Percentiles rank a stretch among this genome's conserved stretches.
Conservation (phyloP, 2,113 vertebrate genomes). For the Falcunculus frontatus region DNA sequence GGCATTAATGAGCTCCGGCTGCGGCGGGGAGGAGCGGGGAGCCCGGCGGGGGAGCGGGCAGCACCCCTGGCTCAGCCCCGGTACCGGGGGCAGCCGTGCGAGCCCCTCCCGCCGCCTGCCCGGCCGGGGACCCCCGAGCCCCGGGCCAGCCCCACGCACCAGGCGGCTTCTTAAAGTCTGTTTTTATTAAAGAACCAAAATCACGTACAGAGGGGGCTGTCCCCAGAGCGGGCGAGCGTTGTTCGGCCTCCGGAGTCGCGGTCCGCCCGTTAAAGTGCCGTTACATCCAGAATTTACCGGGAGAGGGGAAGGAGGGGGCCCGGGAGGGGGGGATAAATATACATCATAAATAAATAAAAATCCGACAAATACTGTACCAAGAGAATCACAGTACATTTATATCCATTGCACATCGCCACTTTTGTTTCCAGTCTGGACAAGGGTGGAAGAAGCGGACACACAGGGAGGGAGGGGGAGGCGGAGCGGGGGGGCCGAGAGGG, state of each 20-base stretch:
- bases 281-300: conserved; percentile 55
- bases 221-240: conserved; percentile 60
- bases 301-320: not conserved
- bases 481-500: not conserved
- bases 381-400: conserved; percentile 82
- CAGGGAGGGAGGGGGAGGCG: not conserved
- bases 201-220: conserved; percentile 65
- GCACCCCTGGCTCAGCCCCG: not conserved
- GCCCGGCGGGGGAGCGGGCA: not conserved
- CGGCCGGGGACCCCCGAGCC: not conserved
- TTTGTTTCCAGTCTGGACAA: conserved; percentile 69
- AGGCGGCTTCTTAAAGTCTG: conserved; percentile 1
- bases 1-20: conserved; percentile 6
- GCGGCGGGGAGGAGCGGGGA: not conserved
- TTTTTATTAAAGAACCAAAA: conserved; percentile 75
- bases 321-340: conserved; percentile 60
- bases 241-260: conserved; percentile 34
- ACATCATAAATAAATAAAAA: conserved; percentile 69
- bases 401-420: conserved; percentile 95
- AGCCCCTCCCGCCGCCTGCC: not conserved
- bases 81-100: not conserved
- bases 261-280: conserved; percentile 77
- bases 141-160: not conserved
- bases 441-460: conserved; percentile 71
- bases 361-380: conserved; percentile 75